Base-by-base conservation (phyloP, 2,888 invertebrate species). In the Abscondita cerata region DNA sequence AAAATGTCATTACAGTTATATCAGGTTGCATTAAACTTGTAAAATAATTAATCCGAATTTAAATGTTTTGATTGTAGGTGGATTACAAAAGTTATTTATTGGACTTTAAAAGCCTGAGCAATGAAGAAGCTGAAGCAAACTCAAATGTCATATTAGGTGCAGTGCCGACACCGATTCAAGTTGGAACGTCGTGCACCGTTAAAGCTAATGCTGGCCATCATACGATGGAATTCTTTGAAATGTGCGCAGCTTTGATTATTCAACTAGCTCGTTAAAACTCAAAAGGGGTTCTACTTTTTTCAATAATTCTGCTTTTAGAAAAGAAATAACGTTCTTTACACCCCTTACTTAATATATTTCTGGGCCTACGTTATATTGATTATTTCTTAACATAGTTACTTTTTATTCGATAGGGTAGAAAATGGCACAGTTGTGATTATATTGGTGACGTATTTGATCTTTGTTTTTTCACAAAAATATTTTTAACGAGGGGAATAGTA, bases 141-240 rank as follows among this genome's bases (percentile, higher is more conserved):
- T 74, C 74, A 34, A 69, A 71, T 20, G 65, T 72, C 31, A 61
- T 75, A 19, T 62, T 76, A 52, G 76, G 75, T 25, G 72, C 77
- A n/a, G 68, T 78, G 25, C 74, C 79, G 1, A 80, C 80, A 0
- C 79, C 79, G 6, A 75, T 80, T 25, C 72, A 73, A 60, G 68
- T 69, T 46, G 72, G 75, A 54, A 62, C 47, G 18, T 56, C n/a
- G 18, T 52, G 59, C 25, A 52, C 56, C 15, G 60, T 62, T 33
- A 69, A 68, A 48, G 52, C 63, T 33, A 64, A 59, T 15, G 66
- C 74, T 18, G 93, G 93, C 0, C 97, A 98, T 77, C 96, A 97
- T 80, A 98, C 98, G 1, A 96, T 99, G 94, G 98, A 99, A 83
- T 99, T 99, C 84, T 99, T 99, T 78, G 99, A 99, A 84, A 99